Conservation (phyloP, 2,888 invertebrate genomes). For the Chaitophorus viminalis region DNA sequence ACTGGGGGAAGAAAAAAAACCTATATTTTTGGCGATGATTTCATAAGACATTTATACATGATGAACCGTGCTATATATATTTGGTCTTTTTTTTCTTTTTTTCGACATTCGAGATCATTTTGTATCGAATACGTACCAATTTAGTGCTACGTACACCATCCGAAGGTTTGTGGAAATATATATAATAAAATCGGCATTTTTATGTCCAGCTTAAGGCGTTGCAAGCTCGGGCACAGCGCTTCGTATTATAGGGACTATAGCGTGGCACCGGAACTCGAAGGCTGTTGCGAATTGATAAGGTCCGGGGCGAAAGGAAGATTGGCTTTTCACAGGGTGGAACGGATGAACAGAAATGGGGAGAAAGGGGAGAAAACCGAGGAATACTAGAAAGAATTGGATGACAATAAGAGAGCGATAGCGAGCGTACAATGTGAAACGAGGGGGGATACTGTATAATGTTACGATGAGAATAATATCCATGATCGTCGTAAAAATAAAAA, state of each 20-base stretch:
- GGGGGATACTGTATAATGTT: constrained; percentile 50
- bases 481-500: constrained; percentile 53
- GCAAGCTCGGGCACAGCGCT: background rate
- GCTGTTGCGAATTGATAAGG: constrained; percentile 47
- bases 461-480: constrained; percentile 52
- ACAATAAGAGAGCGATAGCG: constrained; percentile 3
- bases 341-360: too few species aligned
- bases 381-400: constrained; percentile 24
- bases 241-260: background rate
- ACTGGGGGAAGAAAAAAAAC: background rate
- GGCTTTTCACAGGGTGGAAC: background rate
- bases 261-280: constrained; percentile 30
- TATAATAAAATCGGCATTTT: constrained; percentile 51
- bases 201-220: constrained; percentile 14
- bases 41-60: background rate
- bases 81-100: background rate
- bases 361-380: constrained; percentile 32
- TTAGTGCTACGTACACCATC: background rate
- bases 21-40: background rate
- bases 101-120: constrained; percentile 9
- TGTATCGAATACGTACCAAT: constrained; percentile 40
- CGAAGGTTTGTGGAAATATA: constrained; percentile 6
- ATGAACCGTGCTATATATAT: background rate
- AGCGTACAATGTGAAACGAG: too few species aligned
- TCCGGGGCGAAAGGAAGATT: constrained; percentile 28